Base-by-base conservation (phyloP, 2,797 vertebrate genomes). In the Diglossa cyanea region DNA sequence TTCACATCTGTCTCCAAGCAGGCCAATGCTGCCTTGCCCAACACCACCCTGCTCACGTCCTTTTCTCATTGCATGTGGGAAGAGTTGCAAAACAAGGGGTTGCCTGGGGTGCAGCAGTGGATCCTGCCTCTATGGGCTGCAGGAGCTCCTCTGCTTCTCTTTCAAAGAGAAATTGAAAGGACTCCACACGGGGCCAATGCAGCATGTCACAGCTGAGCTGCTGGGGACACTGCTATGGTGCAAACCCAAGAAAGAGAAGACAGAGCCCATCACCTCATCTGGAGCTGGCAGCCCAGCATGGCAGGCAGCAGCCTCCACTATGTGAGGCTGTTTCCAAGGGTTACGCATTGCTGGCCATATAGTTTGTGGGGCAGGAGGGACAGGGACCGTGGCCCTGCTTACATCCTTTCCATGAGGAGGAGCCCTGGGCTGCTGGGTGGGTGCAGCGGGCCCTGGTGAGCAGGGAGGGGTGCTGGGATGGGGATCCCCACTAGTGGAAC, bases 151-250 rank as follows among this genome's bases (percentile, higher is more conserved):
- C 44, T 42, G 23, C 28, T 82, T 39, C 23, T 42, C 31, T 71
- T 61, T 55, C 28, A 35, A 63, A 50, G 48, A 26, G 10, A 45
- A 31, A 20, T 2, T 7, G 16, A n/a, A 45, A 75, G 40, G 23
- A 28, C 20, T 24, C n/a, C 12, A 19, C 12, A 23, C 0, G 0
- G 11, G 45, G 33, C 28, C 42, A 47, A 23, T 1, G 2, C 48
- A 20, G 40, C 50, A 14, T 57, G 30, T 58, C 39, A 40, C 7
- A 3, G 54, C 45, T 77, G 5, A 5, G 39, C 53, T 7, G 4
- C 6, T 13, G 17, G 35, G 25, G 48, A 50, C n/a, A 25, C 8
- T 17, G 63, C 63, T 54, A 6, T 13, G 26, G 58, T 71, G 26
- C 20, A 55, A 80, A 76, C 7, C 9, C 35, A 37, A 35, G 30